Evolutionary conservation across 2,113 vertebrate genomes (phyloP).

Genomic region (Psettodes erumei): DNA sequence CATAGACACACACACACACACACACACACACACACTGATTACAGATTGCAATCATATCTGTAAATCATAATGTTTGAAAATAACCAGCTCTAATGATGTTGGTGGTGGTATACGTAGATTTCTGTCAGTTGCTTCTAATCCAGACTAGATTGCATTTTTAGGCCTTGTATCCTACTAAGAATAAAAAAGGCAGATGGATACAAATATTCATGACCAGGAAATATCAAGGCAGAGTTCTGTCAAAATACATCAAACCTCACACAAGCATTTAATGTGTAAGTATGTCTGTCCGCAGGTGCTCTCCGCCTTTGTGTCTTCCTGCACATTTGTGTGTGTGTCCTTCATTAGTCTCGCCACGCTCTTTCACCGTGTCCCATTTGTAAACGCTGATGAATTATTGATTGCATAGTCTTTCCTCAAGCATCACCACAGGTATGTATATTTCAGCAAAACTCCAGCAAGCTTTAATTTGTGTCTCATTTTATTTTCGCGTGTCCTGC

Average conservation of each 20-base stretch:
- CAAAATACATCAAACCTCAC: background rate
- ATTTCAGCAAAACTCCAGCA: slow-evolving; percentile 38
- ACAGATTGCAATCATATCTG: slow-evolving; percentile 2
- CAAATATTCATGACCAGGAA: background rate
- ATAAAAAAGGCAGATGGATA: too few species aligned
- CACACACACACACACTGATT: background rate
- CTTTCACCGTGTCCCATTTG: slow-evolving; percentile 30
- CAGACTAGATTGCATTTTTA: background rate
- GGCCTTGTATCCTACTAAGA: too few species aligned
- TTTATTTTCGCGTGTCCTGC: slow-evolving; percentile 25
- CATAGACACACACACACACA: background rate
- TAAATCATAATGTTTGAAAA: slow-evolving; percentile 14
- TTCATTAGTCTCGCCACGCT: slow-evolving; percentile 4
- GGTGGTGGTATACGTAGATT: too few species aligned
- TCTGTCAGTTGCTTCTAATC: background rate
- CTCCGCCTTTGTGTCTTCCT: background rate
- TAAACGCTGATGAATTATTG: slow-evolving; percentile 53
- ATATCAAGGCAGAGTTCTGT: background rate
- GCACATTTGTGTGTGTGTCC: background rate
- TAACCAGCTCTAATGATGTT: slow-evolving; percentile 4
- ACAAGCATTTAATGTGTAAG: background rate
- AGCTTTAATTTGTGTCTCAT: slow-evolving; percentile 39
- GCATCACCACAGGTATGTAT: slow-evolving; percentile 42
- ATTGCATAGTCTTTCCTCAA: slow-evolving; percentile 29
- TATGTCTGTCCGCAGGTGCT: background rate